A percentile compares a stretch with the other conserved stretches of the same genome.
phyloP scores from a whole-genome alignment of 2,113 vertebrate genomes.

The Microcebus griseorufus region DNA sequence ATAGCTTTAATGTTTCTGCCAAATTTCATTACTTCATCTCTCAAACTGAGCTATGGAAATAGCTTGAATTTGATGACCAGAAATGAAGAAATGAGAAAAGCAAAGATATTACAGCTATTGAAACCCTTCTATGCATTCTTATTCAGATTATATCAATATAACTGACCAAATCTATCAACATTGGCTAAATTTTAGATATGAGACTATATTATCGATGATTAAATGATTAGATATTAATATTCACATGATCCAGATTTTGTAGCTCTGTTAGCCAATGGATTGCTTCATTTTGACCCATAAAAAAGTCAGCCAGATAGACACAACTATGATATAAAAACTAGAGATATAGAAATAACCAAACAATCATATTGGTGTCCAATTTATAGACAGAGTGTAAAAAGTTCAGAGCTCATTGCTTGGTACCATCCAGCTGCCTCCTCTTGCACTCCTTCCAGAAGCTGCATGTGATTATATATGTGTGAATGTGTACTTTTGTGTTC shows the following conservation, averaged over 20 bases:
- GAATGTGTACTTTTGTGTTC: background rate
- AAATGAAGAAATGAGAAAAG: conserved; percentile 50
- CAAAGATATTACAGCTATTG: background rate
- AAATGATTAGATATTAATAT: background rate
- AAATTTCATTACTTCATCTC: conserved; percentile 70
- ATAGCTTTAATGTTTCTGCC: conserved; percentile 62
- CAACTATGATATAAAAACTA: background rate
- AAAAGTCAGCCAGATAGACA: background rate
- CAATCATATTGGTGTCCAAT: background rate
- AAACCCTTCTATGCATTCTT: background rate
- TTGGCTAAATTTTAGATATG: background rate
- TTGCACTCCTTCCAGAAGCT: background rate
- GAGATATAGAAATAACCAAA: background rate
- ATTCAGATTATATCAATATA: background rate
- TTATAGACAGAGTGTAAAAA: background rate
- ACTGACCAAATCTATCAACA: background rate
- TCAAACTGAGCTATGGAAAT: conserved; percentile 58
- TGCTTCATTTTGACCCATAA: conserved; percentile 36
- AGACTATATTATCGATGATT: background rate
- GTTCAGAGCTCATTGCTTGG: background rate
- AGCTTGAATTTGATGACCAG: conserved; percentile 10
- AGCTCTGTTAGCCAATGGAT: background rate
- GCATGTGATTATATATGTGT: background rate
- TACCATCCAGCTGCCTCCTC: too few relatives aligned
- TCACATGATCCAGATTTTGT: background rate